Evolutionary conservation across 2,888 invertebrate species (phyloP).

Genomic region (Drosophila anomalata): DNA sequence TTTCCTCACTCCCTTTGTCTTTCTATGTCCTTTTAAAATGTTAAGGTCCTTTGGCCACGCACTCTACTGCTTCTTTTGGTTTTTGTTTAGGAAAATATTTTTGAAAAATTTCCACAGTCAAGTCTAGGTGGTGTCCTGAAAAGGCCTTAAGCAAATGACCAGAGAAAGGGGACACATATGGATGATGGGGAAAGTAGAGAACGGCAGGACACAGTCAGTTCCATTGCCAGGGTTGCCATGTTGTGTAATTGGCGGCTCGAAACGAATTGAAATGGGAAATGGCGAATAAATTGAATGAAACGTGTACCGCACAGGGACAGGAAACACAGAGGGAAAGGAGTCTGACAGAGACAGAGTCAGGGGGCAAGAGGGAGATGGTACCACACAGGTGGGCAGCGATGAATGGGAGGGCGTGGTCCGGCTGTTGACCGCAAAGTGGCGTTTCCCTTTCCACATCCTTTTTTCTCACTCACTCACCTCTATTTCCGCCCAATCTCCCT

Average conservation of each 20-base stretch:
- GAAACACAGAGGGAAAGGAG: not conserved
- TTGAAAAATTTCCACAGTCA: too few relatives aligned
- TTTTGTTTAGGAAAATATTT: not conserved
- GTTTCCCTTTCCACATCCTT: slow-evolving; percentile 71
- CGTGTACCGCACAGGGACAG: slow-evolving; percentile 50
- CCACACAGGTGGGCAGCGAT: slow-evolving; percentile 29
- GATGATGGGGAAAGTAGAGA: not conserved
- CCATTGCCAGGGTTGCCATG: slow-evolving; percentile 47
- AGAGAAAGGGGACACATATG: slow-evolving; percentile 19
- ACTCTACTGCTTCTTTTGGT: slow-evolving; percentile 12
- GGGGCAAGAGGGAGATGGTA: not conserved
- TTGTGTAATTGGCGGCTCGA: slow-evolving; percentile 75
- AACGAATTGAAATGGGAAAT: slow-evolving; percentile 78
- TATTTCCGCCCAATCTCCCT: not conserved
- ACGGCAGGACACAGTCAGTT: slow-evolving; percentile 5
- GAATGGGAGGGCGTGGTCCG: slow-evolving; percentile 38
- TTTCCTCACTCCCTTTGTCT: not conserved
- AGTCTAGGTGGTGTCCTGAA: not conserved
- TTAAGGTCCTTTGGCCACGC: not conserved
- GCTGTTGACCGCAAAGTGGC: slow-evolving; percentile 76
- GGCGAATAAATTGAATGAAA: slow-evolving; percentile 77
- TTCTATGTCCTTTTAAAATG: not conserved
- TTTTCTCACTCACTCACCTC: slow-evolving; percentile 8
- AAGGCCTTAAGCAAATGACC: slow-evolving; percentile 48
- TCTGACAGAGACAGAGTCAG: not conserved